phyloP scores from a whole-genome alignment of 2,888 invertebrate genomes.

The Timema podura region DNA sequence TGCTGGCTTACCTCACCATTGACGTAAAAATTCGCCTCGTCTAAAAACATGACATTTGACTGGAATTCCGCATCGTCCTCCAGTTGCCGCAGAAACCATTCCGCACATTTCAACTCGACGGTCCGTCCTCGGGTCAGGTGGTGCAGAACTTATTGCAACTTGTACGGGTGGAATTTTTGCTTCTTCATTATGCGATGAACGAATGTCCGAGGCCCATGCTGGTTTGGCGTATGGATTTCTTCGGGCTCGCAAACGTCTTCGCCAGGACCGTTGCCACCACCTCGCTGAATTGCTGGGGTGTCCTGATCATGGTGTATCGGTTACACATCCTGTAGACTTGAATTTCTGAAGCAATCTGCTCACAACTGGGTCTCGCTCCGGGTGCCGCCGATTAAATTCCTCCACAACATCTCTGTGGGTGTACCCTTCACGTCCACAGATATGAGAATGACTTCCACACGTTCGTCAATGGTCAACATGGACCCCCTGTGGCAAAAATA shows the following conservation, averaged over 20 bases:
- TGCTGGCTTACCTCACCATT: conserved; percentile 3
- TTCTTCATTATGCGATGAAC: background rate
- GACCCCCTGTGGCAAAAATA: no score
- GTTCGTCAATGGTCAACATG: background rate
- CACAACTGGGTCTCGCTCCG: conserved; percentile 5
- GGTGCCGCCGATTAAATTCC: conserved; percentile 11
- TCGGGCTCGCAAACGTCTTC: conserved; percentile 2
- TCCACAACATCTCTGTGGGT: background rate
- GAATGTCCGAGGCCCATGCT: background rate
- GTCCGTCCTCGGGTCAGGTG: no score
- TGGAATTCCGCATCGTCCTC: no score
- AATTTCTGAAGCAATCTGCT: background rate
- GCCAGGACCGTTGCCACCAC: background rate
- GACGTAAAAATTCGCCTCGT: conserved; percentile 4
- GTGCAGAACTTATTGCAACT: no score
- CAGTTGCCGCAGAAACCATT: no score
- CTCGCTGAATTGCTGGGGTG: background rate
- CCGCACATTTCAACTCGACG: no score
- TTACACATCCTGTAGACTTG: conserved; percentile 10
- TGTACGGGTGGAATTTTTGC: background rate
- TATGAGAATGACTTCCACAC: background rate
- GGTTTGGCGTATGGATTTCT: background rate
- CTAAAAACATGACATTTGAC: background rate
- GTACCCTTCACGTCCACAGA: background rate
- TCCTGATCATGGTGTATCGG: conserved; percentile 6